These are phyloP conservation scores for Oreohelix idahoensis DNA, from an alignment of 1,140 invertebrate species.

Conservation along the genomic window DNA sequence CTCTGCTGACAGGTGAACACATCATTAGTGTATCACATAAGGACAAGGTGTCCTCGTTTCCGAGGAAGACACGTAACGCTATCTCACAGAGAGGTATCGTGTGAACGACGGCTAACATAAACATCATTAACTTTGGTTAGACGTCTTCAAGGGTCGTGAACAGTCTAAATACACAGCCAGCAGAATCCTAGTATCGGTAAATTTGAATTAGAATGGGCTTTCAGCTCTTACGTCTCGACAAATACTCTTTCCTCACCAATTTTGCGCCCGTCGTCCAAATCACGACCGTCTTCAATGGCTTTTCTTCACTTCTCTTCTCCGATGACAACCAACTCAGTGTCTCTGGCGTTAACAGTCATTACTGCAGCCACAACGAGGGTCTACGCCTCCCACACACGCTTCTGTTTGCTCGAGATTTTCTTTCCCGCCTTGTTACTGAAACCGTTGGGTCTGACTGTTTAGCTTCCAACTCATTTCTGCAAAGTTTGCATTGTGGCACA, in stretches of 20 bases:
- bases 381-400: not conserved
- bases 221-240: slow-evolving; percentile 1
- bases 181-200: not conserved
- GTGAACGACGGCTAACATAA: slow-evolving; percentile 7
- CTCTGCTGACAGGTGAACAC: not conserved
- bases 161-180: not conserved
- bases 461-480: too few relatives aligned
- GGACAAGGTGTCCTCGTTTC: not conserved
- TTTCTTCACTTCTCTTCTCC: not conserved
- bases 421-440: slow-evolving; percentile 1
- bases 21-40: not conserved
- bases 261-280: slow-evolving; percentile 1
- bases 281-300: not conserved
- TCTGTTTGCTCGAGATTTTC: not conserved
- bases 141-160: not conserved
- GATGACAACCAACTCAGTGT: not conserved
- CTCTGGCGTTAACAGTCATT: not conserved
- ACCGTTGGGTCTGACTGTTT: not conserved
- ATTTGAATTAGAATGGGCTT: not conserved
- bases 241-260: not conserved
- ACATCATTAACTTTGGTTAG: slow-evolving; percentile 14
- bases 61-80: not conserved
- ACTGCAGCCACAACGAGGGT: not conserved
- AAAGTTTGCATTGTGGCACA: too few relatives aligned
- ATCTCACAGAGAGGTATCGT: not conserved